Evolutionary conservation across 2,113 vertebrate genomes (phyloP).

Genomic region (Apteryx owenii): DNA sequence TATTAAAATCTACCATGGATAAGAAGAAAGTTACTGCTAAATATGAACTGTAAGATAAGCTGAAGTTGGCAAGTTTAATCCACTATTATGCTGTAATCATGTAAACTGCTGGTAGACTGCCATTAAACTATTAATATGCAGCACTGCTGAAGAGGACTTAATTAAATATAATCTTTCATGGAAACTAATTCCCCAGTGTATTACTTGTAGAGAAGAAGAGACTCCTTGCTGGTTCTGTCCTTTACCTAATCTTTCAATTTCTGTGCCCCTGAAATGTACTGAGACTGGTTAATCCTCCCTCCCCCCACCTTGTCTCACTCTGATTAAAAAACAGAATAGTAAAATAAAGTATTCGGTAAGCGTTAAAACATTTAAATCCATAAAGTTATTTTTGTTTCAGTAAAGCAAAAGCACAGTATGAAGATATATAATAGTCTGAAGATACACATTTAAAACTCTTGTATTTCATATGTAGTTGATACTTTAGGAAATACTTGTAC

Average conservation of each 20-base stretch:
- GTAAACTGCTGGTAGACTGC: background rate
- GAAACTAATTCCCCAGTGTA: background rate
- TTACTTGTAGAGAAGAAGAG: background rate
- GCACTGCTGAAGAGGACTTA: background rate
- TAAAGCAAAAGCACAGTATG: background rate
- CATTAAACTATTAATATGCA: background rate
- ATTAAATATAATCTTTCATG: background rate
- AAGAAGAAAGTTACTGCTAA: background rate
- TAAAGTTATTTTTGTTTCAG: background rate
- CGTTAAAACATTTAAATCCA: background rate
- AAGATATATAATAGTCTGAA: background rate
- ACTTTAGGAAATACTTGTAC: background rate
- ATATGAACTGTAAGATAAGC: background rate
- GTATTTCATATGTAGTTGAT: background rate
- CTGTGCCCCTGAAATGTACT: background rate
- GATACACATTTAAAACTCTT: background rate
- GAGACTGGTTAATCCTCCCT: background rate
- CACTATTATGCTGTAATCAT: background rate
- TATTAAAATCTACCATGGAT: background rate
- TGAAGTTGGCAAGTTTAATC: conserved; percentile 18
- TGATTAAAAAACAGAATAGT: background rate
- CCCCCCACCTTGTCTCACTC: background rate
- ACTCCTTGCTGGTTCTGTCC: background rate
- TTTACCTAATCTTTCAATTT: background rate
- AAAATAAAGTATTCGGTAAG: background rate